phyloP scores from a whole-genome alignment of 2,113 vertebrate species.

The Pollachius pollachius region DNA sequence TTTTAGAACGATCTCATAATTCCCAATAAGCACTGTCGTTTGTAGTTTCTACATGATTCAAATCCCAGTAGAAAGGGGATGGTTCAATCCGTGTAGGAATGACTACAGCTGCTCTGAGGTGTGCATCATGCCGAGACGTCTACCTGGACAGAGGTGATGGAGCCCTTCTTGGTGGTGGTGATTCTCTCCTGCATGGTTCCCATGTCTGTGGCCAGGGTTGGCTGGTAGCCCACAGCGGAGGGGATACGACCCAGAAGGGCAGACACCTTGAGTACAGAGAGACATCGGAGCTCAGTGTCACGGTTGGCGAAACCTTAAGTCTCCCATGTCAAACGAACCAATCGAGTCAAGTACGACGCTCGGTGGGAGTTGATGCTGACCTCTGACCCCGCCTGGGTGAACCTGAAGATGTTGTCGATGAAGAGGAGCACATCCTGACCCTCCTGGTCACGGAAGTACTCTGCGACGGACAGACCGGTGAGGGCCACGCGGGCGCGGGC shows the following conservation, averaged over 20 bases:
- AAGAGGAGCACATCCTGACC: conserved; percentile 98
- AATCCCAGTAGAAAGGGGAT: too few species aligned
- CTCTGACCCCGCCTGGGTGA: conserved; percentile 98
- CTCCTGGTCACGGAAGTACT: conserved; percentile 99
- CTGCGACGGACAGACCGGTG: conserved; percentile 91
- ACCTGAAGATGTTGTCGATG: conserved; percentile 99
- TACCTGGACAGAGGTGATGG: conserved; percentile 90
- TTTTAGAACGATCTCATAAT: too few species aligned
- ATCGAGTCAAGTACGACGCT: background rate
- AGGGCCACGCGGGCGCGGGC: conserved; percentile 94
- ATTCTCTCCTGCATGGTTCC: conserved; percentile 99
- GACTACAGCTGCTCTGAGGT: background rate
- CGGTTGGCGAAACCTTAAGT: background rate
- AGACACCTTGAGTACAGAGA: conserved; percentile 79
- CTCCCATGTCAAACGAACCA: background rate
- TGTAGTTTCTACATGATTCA: too few species aligned
- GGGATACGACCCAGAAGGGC: conserved; percentile 96
- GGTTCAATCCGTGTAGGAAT: too few species aligned
- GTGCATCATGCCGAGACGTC: background rate
- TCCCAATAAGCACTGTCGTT: too few species aligned
- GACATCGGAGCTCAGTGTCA: background rate
- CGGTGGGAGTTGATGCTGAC: conserved; percentile 53
- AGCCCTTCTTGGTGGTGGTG: conserved; percentile 97
- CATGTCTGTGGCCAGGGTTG: conserved; percentile 98
- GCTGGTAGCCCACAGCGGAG: conserved; percentile 97